Percentiles rank a stretch among this genome's conserved stretches.
Conservation (phyloP, 2,113 vertebrate genomes). For the Tursiops truncatus region DNA sequence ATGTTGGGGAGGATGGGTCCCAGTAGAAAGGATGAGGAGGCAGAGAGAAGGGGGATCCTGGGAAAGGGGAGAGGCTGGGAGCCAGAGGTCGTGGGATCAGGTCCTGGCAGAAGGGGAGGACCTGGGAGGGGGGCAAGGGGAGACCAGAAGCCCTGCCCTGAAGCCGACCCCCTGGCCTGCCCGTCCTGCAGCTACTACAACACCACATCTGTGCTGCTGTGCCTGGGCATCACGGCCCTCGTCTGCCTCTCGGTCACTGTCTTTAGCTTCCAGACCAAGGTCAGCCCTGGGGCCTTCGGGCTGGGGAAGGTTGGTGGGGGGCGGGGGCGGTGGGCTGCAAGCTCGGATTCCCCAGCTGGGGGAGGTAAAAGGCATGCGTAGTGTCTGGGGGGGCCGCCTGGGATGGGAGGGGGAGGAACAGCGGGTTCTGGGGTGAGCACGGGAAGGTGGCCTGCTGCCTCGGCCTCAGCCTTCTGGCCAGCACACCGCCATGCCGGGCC, state of each 20-base stretch:
- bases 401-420: rapidly evolving
- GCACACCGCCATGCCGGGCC: rapidly evolving
- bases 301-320: rapidly evolving
- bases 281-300: conserved; percentile 66
- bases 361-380: neutral
- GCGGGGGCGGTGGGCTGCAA: neutral
- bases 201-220: conserved; percentile 94
- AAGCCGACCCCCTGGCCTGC: neutral
- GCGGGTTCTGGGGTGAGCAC: neutral
- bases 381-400: neutral
- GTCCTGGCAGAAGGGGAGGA: neutral
- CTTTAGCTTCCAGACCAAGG: conserved; percentile 97
- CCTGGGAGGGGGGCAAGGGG: neutral
- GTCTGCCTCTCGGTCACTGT: conserved; percentile 93
- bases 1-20: neutral
- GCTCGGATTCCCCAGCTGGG: neutral
- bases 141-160: neutral
- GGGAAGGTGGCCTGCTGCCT: rapidly evolving
- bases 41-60: neutral
- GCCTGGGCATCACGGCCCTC: conserved; percentile 92
- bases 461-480: neutral
- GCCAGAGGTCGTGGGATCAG: neutral
- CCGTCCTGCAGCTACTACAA: conserved; percentile 91
- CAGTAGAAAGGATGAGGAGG: neutral
- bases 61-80: neutral